Evolutionary conservation across 2,113 vertebrate species (phyloP), one percentile per base, ranked within the genome.

Genomic region (Anas platyrhynchos): DNA sequence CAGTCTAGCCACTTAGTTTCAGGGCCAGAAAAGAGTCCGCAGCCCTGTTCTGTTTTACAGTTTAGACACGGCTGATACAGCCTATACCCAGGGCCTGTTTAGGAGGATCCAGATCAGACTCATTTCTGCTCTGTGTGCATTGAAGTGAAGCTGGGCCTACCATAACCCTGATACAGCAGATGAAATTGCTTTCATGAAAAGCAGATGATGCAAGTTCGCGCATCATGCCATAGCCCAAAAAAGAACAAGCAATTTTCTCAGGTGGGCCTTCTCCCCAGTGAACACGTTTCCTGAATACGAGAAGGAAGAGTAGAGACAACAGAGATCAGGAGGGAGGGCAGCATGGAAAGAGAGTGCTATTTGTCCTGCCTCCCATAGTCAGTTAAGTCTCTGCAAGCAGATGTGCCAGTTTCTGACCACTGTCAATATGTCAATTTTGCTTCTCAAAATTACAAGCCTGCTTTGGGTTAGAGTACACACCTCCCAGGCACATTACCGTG

Each of bases 401-500:
- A 73, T 71, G 55, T 94, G 79, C 77, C 72, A 55, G 36, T 83
- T 94, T 79, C 93, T 95, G 93, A 68, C 79, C 72, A 77, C n/a
- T 16, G 18, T 96, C 96, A 86, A 93, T 96, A 94, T 38, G 58
- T 97, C 89, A 66, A 84, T 97, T 97, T 71, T n/a, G 68, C 69
- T 94, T 88, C 88, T 93, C 95, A 46, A 85, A 95, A 92, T 82
- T 87, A 88, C 91, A 95, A 91, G 84, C 95, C 87, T 82, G 16
- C 91, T 96, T 84, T 89, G 88, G 80, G 92, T 81, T 62, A 25
- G 11, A n/a, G 82, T 82, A 73, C 44, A 6, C 58, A 80, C 91
- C 96, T 96, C 50, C 27, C 81, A 94, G 97, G 97, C 97, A 96
- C 97, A 80, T 97, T 96, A 91, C 69, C 73, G 84, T 96, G 83